Evolutionary conservation across 2,888 invertebrate genomes (phyloP).

Genomic region (Phengaris arion): DNA sequence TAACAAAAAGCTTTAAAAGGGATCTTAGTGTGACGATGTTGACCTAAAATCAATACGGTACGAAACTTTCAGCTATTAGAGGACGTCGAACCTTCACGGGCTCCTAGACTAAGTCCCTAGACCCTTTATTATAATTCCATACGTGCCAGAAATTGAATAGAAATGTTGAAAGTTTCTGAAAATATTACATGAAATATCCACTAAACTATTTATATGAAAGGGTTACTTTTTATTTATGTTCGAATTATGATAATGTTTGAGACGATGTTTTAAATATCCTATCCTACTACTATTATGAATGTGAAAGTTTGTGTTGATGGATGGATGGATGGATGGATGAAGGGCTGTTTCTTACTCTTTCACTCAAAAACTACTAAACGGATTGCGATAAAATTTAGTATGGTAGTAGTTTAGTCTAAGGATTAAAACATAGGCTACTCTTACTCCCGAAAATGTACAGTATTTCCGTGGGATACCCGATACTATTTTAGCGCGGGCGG

Average conservation of each 20-base stretch:
- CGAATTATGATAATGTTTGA: slow-evolving; percentile 13
- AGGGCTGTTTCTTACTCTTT: no score
- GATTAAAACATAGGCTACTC: no score
- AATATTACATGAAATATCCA: slow-evolving; percentile 4
- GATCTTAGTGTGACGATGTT: background rate
- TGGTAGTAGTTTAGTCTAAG: no score
- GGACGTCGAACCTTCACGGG: background rate
- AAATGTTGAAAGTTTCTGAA: slow-evolving; percentile 12
- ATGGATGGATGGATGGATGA: no score
- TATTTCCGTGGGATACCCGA: no score
- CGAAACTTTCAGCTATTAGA: background rate
- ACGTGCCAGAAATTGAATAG: slow-evolving; percentile 6
- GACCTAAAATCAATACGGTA: slow-evolving; percentile 6
- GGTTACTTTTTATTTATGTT: background rate
- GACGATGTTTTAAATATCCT: no score
- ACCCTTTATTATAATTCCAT: slow-evolving; percentile 7
- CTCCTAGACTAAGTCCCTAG: background rate
- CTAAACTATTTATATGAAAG: background rate
- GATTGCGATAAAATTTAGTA: no score
- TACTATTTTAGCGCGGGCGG: no score
- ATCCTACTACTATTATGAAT: no score
- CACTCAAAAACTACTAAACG: no score
- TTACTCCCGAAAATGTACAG: no score
- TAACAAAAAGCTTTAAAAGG: background rate
- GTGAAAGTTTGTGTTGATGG: no score